Conservation (phyloP, 1,140 invertebrate species). For the Apis cerana region DNA sequence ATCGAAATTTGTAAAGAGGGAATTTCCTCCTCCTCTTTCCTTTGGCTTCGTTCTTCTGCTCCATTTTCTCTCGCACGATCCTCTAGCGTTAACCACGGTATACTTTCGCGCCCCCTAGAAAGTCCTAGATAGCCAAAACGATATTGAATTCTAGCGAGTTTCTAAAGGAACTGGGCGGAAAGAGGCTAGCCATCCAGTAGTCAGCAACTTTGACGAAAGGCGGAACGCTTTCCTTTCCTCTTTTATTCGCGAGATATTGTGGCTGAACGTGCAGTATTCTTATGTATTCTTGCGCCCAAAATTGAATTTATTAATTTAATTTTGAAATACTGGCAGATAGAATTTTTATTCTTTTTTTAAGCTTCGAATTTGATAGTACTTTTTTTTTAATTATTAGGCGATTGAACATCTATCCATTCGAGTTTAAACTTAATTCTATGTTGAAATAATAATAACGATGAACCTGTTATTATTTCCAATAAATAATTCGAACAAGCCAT, state of each 20-base stretch:
- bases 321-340: no score
- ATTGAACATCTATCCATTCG: no score
- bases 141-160: conserved; percentile 37
- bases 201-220: background rate
- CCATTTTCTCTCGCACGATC: conserved; percentile 9
- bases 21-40: background rate
- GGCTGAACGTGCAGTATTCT: no score
- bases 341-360: no score
- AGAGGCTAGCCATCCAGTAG: background rate
- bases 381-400: no score
- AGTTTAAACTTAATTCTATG: no score
- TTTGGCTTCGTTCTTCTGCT: background rate
- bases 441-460: no score
- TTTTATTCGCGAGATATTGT: background rate
- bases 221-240: background rate
- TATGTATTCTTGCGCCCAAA: background rate
- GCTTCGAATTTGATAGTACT: no score
- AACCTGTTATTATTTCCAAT: no score
- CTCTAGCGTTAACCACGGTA: conserved; percentile 22
- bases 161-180: conserved; percentile 3
- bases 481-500: no score
- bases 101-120: background rate
- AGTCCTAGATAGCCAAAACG: background rate
- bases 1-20: conserved; percentile 10
- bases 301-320: background rate